Base-by-base conservation (phyloP, 92 coral and sea anemone species). In the Porites cylindrica region DNA sequence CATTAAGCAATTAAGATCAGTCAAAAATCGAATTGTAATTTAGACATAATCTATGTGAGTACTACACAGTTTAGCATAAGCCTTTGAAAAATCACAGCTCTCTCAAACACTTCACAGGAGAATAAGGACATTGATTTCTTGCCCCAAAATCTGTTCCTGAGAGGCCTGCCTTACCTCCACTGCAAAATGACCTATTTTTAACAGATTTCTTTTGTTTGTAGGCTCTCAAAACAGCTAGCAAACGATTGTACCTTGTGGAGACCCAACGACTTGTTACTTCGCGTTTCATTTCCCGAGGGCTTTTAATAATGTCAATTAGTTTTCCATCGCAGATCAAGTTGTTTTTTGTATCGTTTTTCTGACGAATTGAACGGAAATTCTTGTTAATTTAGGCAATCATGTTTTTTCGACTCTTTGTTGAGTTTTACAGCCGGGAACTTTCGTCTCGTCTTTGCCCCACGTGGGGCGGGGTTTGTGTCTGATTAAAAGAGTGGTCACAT, bases 381-480 rank as follows among this genome's bases (percentile, higher is more conserved):
- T 51, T 53, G 17, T 80, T 80, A 52, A 67, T 68, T 69, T 81
- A 26, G 19, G 47, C 54, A 52, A 61, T 10, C 76, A 23, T 54
- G 86, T 38, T 59, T 50, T 66, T 67, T 6, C 2, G 51, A 11
- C 8, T 23, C 38, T 18, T 16, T 7, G 63, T 52, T 71, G 50
- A 23, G 7, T 82, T 51, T 21, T 26, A 70, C 86, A 82, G 78
- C 78, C 78, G 86, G 86, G 86, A 82, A 82, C 77, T 82, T 17
- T 14, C 38, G 68, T 51, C 32, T 65, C 47, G 54, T 38, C 14
- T 54, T 9, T 1, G 18, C 66, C 77, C 77, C 86, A 70, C 86
- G 69, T 43, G 78, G 86, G 86, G 86, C 66, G 86, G 86, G 86
- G 86, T 82, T 82, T 54, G 85, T 43, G 14, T n/a, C 54, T 23